Base-by-base conservation (phyloP, 2,113 vertebrate genomes). In the Cercocebus atys region DNA sequence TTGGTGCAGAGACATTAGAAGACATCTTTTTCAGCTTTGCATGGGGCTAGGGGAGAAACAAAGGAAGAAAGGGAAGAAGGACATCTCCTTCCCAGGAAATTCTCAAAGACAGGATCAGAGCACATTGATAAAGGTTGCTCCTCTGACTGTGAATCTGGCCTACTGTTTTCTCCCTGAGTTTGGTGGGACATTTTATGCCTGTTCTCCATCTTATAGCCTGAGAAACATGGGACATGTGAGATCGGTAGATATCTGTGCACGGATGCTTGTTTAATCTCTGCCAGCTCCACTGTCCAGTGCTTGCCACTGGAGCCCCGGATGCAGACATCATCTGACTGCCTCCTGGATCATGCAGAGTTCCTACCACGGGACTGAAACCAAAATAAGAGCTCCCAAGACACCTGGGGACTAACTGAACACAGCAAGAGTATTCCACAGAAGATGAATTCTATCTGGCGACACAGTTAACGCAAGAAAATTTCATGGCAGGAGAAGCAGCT, bases 161-260 rank as follows among this genome's bases (percentile, higher is more conserved):
- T 13, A 32, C 23, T 25, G 70, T 75, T 72, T 59, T 35, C 25
- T 14, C 8, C 9, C 38, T 52, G 38, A 68, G 35, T 52, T 35
- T 75, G 72, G 22, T 57, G 35, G 52, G 13, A 59, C 40, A 50
- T 30, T 59, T 88, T 70, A 38, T 68, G 47, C 47, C 22, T 88
- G 32, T 57, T 81, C 68, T 76, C 83, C 1, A 25, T 38, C 78
- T 78, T 47, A 40, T 22, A 52, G 68, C 8, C 70, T 61, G 32
- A 76, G 55, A 78, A 47, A 78, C 35, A 16, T 17, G 68, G 57
- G 7, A 27, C 47, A 43, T 11, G 22, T 38, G 11, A 11, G 72
- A 73, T 43, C 11, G 0, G 23, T 25, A 43, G 68, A 40, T 59
- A 40, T n/a, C 1, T 1, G 70, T 1, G 5, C 2, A 1, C 22